These are phyloP conservation scores for Hylia prasina DNA, from an alignment of 2,113 vertebrate species.

Conservation along the genomic window DNA sequence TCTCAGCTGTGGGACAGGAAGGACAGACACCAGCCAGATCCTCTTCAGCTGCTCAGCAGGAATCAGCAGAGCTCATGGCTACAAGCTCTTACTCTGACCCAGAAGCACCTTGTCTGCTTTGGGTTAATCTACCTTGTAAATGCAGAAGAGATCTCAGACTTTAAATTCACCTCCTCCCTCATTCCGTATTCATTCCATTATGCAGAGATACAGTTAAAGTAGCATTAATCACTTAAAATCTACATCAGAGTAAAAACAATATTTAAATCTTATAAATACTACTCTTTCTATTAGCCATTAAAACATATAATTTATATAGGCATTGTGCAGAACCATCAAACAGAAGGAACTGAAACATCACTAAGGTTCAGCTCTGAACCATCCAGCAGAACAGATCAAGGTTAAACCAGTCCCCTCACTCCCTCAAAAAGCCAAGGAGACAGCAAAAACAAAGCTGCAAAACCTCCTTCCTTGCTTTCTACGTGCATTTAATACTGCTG, in stretches of 20 bases:
- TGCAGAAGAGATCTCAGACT: background rate
- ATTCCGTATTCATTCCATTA: background rate
- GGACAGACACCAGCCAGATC: accelerated
- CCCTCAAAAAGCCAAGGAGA: background rate
- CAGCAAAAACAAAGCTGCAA: background rate
- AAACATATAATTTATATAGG: background rate
- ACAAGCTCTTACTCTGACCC: background rate
- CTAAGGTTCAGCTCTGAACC: background rate
- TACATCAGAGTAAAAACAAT: background rate
- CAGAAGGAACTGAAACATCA: background rate
- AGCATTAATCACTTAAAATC: background rate
- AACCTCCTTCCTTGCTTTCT: background rate
- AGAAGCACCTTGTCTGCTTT: background rate
- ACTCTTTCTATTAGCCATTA: background rate
- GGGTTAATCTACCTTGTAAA: background rate
- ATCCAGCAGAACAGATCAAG: background rate
- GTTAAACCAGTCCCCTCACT: background rate
- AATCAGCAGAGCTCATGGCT: background rate
- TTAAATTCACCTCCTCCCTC: background rate
- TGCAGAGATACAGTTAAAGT: background rate
- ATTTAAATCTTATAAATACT: background rate
- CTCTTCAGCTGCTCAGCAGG: background rate
- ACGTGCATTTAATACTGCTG: background rate
- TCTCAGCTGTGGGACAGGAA: background rate
- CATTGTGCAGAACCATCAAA: background rate